Evolutionary conservation across 2,888 invertebrate genomes (phyloP), one percentile per base, ranked within the genome.

Genomic region (Ectemnius cavifrons): DNA sequence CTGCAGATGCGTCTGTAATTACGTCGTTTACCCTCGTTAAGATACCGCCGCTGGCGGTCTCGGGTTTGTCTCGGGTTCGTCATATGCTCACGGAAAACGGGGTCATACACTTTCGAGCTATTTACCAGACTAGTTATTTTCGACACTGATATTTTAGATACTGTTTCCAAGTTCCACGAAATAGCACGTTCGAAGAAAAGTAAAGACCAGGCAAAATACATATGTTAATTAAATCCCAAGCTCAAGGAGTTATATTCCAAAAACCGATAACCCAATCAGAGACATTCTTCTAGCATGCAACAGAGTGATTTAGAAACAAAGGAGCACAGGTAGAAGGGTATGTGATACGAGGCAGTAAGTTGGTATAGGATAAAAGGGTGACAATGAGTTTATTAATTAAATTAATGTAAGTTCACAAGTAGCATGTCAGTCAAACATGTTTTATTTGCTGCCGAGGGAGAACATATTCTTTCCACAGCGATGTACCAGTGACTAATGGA

Each of bases 11-110:
- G 64, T 71, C 71, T 67, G 67, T 75, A 76, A 76, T 76, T 76
- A 76, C 64, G 62, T 71, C 75, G 75, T 75, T 76, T 76, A 75
- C 67, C 71, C 76, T 76, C 71, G 76, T 76, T 75, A 76, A 75
- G 71, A 76, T 52, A 66, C 74, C 67, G 57, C 63, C 66, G 52
- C 27, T 5, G 37, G 47, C 52, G 61, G 37, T 71, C 63, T 67
- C 75, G 75, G 66, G 63, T 67, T 74, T 70, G 37, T 63, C 74
- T 63, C 66, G 47, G 46, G 63, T 37, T 37, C 23, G 28, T 4
- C 49, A 37, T 37, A 37, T 37, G 37, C 65, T 47, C 52, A 64
- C 61, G 67, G 58, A 16, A 62, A 62, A 60, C 60, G 37, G 45
- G 46, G 67, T 58, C 62, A 75, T 73, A 69, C 61, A 28, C 68